phyloP scores from a whole-genome alignment of 1,140 invertebrate genomes.

The Hylyphantes graminicola region DNA sequence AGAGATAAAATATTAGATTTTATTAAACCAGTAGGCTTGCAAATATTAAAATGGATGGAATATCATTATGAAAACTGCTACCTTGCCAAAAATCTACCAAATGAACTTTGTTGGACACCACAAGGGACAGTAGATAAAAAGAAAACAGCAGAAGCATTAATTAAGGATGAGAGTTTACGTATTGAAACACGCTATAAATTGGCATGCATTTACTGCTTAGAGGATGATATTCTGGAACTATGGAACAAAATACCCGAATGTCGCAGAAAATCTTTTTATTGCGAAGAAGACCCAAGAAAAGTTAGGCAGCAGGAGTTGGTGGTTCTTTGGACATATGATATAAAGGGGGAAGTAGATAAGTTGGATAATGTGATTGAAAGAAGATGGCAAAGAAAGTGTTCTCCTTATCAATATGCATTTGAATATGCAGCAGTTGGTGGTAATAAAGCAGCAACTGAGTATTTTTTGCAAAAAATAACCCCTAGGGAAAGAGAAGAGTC shows the following conservation, averaged over 20 bases:
- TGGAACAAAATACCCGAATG: constrained; percentile 7
- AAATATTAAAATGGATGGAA: background rate
- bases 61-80: constrained; percentile 7
- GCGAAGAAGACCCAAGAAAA: background rate
- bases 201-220: constrained; percentile 32
- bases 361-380: background rate
- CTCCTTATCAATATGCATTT: constrained; percentile 24
- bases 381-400: background rate
- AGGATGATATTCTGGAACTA: background rate
- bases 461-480: constrained; percentile 32
- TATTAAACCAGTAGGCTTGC: background rate
- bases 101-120: constrained; percentile 38
- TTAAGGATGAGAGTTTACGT: constrained; percentile 26
- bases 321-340: constrained; percentile 11
- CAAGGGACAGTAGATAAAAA: constrained; percentile 21
- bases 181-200: constrained; percentile 30
- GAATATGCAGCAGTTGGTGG: constrained; percentile 36
- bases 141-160: constrained; percentile 29
- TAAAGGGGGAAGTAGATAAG: background rate
- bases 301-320: constrained; percentile 4
- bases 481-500: constrained; percentile 14
- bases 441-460: constrained; percentile 30
- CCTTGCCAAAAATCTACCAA: background rate
- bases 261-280: background rate
- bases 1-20: background rate